Base-by-base conservation (phyloP, 2,113 vertebrate species). In the Pterocles burchelli region DNA sequence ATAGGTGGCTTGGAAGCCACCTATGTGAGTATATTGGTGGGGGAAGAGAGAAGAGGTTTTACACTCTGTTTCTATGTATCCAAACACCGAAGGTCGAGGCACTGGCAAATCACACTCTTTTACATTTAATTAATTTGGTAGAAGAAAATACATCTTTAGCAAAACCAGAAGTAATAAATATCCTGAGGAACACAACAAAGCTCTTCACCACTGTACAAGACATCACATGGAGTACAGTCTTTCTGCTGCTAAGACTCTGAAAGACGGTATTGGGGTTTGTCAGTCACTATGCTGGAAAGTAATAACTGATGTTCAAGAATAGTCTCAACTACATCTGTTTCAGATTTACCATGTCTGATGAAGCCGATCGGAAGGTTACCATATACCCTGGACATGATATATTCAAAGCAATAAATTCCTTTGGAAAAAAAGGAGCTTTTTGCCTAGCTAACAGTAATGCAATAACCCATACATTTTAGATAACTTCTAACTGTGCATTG, bases 211-310 rank as follows among this genome's bases (percentile, higher is more conserved):
- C 34, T 66, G 24, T 65, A 17, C n/a, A 78, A 21, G 21, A 73
- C 9, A 33, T 76, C 28, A 58, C 54, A 11, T 9, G n/a, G 29
- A 51, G 15, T 28, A 68, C 0, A 0, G 12, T 26, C 51, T 62
- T 61, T 51, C 36, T 36, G 58, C 21, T 80, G 59, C 29, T 45
- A 31, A 43, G 26, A 18, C n/a, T 46, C 52, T 51, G 38, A 57
- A 36, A 85, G 38, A 41, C 24, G 68, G 10, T 26, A 49, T 2
- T 48, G 31, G 18, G 17, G 11, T 34, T 26, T 63, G n/a, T 36
- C 36, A 75, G 13, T 11, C 34, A 61, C 28, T 67, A 34, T 15
- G 58, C 13, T 74, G 26, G 28, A 88, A 93, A 81, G 55, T 19
- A 85, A 1, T 28, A 74, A 45, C 28, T 51, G 31, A 66, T 74